Evolutionary conservation across 2,797 vertebrate species (phyloP).

Genomic region (Eulemur mongoz): DNA sequence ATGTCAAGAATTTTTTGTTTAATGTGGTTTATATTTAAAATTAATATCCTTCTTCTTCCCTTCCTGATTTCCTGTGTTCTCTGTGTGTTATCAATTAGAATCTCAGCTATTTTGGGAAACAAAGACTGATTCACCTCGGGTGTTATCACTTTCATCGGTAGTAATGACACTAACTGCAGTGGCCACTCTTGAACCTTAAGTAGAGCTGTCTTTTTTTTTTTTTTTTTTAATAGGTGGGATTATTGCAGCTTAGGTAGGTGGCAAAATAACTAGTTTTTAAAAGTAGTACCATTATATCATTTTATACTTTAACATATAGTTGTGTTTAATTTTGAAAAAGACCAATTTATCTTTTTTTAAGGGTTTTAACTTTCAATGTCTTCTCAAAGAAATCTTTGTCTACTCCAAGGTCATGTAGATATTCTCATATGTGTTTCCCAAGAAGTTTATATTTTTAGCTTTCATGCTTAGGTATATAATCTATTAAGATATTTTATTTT

Average conservation of each 20-base stretch:
- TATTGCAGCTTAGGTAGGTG: too few species aligned
- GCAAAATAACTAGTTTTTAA: too few species aligned
- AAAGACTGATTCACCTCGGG: not conserved
- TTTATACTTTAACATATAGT: not conserved
- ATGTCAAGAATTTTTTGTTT: not conserved
- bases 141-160: not conserved
- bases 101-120: slow-evolving; percentile 33
- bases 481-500: not conserved
- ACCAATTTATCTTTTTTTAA: not conserved
- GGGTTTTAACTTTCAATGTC: not conserved
- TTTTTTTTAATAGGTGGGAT: too few species aligned
- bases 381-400: not conserved
- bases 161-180: not conserved
- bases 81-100: slow-evolving; percentile 42
- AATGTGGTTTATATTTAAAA: slow-evolving; percentile 16
- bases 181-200: not conserved
- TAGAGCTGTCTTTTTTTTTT: not conserved
- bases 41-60: not conserved
- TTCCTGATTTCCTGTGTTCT: not conserved
- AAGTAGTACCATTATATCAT: not conserved
- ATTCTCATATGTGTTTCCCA: not conserved
- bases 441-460: not conserved
- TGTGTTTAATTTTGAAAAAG: not conserved
- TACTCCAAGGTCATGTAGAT: not conserved
- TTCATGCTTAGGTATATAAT: not conserved